Base-by-base conservation (phyloP, 1,140 invertebrate genomes). In the Zelostemma sp. region DNA sequence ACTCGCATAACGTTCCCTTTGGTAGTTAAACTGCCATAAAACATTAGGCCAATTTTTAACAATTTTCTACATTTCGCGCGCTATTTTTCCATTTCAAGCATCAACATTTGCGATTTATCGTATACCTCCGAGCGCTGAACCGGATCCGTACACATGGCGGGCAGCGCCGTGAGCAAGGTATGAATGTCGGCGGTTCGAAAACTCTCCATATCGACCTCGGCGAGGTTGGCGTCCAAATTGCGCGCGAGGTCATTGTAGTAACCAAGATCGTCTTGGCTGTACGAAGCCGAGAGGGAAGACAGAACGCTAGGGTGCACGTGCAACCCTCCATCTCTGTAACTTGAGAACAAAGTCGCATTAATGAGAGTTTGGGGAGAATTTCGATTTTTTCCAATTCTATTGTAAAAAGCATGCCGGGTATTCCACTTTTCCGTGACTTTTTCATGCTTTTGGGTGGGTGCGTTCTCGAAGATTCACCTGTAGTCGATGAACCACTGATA, bases 121-220 rank as follows among this genome's bases (percentile, higher is more conserved):
- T n/a, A n/a, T 78, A 85, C 83, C 73, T 86, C 84, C 25, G 83
- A 85, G 72, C 82, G 81, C 78, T 85, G 81, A 81, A 89, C 79
- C 58, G 84, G 84, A 74, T 88, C 83, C 38, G 86, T 79, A 75
- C 89, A 90, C 85, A 91, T 91, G 16, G 91, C 90, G 28, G 92
- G 93, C 74, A 94, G 83, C 76, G 92, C 91, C 25, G 91, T 91
- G 41, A 95, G 88, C 73, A 96, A 86, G 58, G 92, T 93, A 77
- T 95, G 93, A 76, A 97, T 97, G 77, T 97, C 95, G 83, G 96
- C 92, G 6, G 93, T 94, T 63, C 91, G 90, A 85, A 96, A 97
- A 79, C 94, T 94, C 83, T 97, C 95, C 92, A 97, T 97, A 81
- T 97, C 95, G 25, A 95, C 95, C 85, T 97, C 93, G 17, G 95